Percentiles rank a stretch among this genome's conserved stretches.
Evolutionary conservation across 1,140 invertebrate species (phyloP).

Genomic region (Drosophila suzukii): DNA sequence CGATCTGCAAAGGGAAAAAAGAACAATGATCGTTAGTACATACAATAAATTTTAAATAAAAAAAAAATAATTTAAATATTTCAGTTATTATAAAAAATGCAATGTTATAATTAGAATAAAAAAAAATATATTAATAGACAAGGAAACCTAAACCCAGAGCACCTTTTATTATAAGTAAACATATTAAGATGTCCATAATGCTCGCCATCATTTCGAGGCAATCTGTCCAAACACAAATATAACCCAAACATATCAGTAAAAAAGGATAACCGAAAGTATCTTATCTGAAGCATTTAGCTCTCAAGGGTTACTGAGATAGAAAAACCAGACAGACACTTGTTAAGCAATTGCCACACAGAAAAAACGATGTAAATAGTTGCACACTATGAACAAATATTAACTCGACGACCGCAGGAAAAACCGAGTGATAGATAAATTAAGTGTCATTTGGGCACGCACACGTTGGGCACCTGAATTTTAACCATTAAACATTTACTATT

Average conservation of each 20-base stretch:
- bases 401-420: constrained; percentile 40
- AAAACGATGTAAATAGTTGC: constrained; percentile 50
- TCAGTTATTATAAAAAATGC: too few species aligned
- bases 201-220: background rate
- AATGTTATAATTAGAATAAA: too few species aligned
- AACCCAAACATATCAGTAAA: constrained; percentile 6
- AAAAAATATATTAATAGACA: too few species aligned
- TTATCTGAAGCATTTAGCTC: constrained; percentile 20
- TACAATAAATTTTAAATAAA: background rate
- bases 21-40: background rate
- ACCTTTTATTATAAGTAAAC: constrained; percentile 12
- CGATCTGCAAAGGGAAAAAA: constrained; percentile 6
- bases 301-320: constrained; percentile 41
- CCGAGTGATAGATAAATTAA: constrained; percentile 60
- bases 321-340: constrained; percentile 68
- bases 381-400: constrained; percentile 61
- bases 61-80: too few species aligned
- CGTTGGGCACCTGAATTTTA: constrained; percentile 57
- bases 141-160: background rate
- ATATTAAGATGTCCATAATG: constrained; percentile 5
- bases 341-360: constrained; percentile 55
- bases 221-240: constrained; percentile 23
- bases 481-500: constrained; percentile 9
- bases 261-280: constrained; percentile 41
- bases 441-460: constrained; percentile 73